Percentiles rank a stretch among this genome's conserved stretches.
Conservation (phyloP, 2,888 invertebrate genomes). For the Trissoscelio sp. region DNA sequence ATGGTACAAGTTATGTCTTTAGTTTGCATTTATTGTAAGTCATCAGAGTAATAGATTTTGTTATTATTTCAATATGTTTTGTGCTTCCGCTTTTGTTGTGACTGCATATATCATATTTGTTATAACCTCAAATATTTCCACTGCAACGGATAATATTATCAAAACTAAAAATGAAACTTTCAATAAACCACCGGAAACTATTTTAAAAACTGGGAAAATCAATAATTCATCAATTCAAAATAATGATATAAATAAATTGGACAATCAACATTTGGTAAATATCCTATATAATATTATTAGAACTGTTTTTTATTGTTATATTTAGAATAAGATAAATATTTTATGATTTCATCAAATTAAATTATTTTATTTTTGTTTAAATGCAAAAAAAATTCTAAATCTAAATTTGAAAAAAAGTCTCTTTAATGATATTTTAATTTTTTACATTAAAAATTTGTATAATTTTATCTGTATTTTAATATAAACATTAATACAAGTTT, state of each 20-base stretch:
- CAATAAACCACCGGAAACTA: background rate
- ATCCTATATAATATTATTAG: background rate
- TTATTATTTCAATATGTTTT: slow-evolving; percentile 11
- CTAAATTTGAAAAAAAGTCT: too few species aligned
- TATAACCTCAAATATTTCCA: slow-evolving; percentile 23
- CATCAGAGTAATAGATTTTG: background rate
- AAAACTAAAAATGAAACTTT: background rate
- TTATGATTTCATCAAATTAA: too few species aligned
- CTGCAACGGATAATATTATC: background rate
- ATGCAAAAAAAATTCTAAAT: too few species aligned
- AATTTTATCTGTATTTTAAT: too few species aligned
- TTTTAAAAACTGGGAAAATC: background rate
- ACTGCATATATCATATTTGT: slow-evolving; percentile 7
- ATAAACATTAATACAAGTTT: too few species aligned
- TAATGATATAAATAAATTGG: background rate
- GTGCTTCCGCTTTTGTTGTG: background rate
- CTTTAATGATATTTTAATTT: too few species aligned
- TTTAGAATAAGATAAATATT: too few species aligned
- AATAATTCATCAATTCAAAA: background rate
- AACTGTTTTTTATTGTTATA: too few species aligned
- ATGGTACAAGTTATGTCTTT: slow-evolving; percentile 9
- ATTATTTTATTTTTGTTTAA: too few species aligned
- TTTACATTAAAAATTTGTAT: too few species aligned
- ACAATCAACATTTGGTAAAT: slow-evolving; percentile 31
- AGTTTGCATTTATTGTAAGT: background rate